Evolutionary conservation across 1,140 invertebrate genomes (phyloP).

Genomic region (Asobara japonica): DNA sequence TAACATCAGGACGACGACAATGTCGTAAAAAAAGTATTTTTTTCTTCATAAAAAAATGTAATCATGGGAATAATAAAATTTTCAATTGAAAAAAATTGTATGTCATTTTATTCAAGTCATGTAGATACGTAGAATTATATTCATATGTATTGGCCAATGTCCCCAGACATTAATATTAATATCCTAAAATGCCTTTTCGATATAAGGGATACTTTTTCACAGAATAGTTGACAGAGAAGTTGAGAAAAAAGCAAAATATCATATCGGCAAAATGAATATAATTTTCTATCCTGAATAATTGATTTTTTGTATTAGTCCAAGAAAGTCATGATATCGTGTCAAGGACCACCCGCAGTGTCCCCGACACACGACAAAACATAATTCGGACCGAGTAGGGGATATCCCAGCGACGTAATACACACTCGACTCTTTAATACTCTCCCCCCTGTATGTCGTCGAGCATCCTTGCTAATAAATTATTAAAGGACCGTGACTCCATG

Average conservation of each 20-base stretch:
- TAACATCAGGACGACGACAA: conserved; percentile 22
- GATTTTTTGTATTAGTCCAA: conserved; percentile 54
- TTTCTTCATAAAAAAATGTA: not conserved
- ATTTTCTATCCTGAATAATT: conserved; percentile 49
- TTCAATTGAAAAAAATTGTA: not conserved
- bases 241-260: not conserved
- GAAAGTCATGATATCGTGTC: conserved; percentile 55
- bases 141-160: too few relatives aligned
- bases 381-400: conserved; percentile 44
- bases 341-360: conserved; percentile 63
- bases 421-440: conserved; percentile 35
- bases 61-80: conserved; percentile 5
- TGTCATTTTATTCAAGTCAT: too few relatives aligned
- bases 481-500: conserved; percentile 56
- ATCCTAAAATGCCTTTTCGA: not conserved
- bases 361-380: conserved; percentile 64
- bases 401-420: conserved; percentile 22
- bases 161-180: too few relatives aligned
- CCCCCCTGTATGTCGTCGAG: conserved; percentile 45
- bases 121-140: too few relatives aligned
- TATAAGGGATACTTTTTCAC: not conserved
- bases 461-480: conserved; percentile 66
- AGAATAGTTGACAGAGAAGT: not conserved
- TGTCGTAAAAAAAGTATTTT: conserved; percentile 33
- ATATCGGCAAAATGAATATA: not conserved